Percentiles rank a stretch among this genome's conserved stretches.
Evolutionary conservation across 2,888 invertebrate genomes (phyloP).

Genomic region (Proisotoma minuta): DNA sequence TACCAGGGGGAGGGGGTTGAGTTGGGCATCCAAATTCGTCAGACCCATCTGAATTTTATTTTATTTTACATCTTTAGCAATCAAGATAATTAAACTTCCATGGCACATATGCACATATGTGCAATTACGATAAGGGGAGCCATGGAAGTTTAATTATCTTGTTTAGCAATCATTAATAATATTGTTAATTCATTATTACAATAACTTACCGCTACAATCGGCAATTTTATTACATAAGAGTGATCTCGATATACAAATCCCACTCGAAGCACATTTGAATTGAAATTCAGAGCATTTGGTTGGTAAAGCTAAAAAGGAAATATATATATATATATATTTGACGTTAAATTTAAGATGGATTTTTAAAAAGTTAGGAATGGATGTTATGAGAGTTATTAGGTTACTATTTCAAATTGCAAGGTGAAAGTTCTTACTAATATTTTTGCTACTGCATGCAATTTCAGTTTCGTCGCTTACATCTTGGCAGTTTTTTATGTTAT

Average conservation of each 20-base stretch:
- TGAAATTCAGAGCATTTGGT: slow-evolving; percentile 48
- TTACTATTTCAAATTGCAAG: neutral
- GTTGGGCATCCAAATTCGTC: neutral
- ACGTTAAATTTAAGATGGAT: too few relatives aligned
- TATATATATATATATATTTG: too few relatives aligned
- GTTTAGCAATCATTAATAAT: too few relatives aligned
- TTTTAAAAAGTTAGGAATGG: too few relatives aligned
- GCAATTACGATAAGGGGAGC: too few relatives aligned
- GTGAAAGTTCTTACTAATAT: slow-evolving; percentile 24
- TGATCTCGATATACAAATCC: slow-evolving; percentile 58
- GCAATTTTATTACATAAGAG: slow-evolving; percentile 58
- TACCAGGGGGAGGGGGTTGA: neutral
- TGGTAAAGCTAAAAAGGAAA: slow-evolving; percentile 47
- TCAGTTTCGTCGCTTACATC: slow-evolving; percentile 25
- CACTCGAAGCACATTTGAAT: slow-evolving; percentile 55
- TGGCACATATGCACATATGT: too few relatives aligned
- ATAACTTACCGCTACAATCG: slow-evolving; percentile 63
- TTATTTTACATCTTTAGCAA: too few relatives aligned
- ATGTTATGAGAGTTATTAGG: neutral
- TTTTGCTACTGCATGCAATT: slow-evolving; percentile 24
- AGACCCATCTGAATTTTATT: neutral
- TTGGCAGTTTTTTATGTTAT: slow-evolving; percentile 21
- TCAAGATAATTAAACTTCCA: too few relatives aligned
- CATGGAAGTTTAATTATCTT: too few relatives aligned
- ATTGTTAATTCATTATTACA: too few relatives aligned